phyloP scores from a whole-genome alignment of 2,888 invertebrate species.

The Athrips mouffetella region DNA sequence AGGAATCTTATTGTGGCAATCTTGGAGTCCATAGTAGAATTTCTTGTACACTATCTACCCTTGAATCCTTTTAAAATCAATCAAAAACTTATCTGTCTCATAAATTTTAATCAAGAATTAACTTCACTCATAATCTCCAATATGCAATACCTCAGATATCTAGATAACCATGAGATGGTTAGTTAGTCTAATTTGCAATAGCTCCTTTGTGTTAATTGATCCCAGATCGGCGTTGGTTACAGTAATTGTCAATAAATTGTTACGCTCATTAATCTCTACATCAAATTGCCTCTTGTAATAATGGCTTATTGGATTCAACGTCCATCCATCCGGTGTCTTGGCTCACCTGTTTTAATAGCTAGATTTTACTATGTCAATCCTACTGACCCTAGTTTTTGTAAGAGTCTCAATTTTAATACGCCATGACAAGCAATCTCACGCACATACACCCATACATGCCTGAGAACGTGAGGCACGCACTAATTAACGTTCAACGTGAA shows the following conservation, averaged over 20 bases:
- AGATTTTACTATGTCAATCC: conserved; percentile 12
- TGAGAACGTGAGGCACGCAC: conserved; percentile 70
- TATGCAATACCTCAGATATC: conserved; percentile 43
- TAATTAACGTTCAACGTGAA: conserved; percentile 76
- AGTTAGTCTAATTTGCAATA: conserved; percentile 72
- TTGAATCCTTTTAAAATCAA: conserved; percentile 7
- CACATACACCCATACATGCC: conserved; percentile 57
- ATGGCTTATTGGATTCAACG: conserved; percentile 44
- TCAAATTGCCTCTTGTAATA: conserved; percentile 60
- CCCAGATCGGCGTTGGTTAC: conserved; percentile 61
- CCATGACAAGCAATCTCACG: conserved; percentile 47
- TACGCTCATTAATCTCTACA: conserved; percentile 67
- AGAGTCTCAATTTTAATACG: conserved; percentile 35
- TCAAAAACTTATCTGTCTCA: conserved; percentile 9
- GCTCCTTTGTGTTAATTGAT: conserved; percentile 73
- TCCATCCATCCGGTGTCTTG: conserved; percentile 22
- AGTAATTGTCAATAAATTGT: conserved; percentile 76
- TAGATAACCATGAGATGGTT: conserved; percentile 51
- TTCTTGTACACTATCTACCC: conserved; percentile 6
- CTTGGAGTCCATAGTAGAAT: conserved; percentile 11
- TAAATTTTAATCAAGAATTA: conserved; percentile 10
- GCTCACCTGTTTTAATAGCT: conserved; percentile 7
- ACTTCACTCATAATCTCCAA: conserved; percentile 41
- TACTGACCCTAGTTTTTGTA: conserved; percentile 23
- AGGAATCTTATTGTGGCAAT: conserved; percentile 16